These are phyloP conservation scores for Quadroppia sp. DNA, from an alignment of 2,888 invertebrate species.

Conservation along the genomic window DNA sequence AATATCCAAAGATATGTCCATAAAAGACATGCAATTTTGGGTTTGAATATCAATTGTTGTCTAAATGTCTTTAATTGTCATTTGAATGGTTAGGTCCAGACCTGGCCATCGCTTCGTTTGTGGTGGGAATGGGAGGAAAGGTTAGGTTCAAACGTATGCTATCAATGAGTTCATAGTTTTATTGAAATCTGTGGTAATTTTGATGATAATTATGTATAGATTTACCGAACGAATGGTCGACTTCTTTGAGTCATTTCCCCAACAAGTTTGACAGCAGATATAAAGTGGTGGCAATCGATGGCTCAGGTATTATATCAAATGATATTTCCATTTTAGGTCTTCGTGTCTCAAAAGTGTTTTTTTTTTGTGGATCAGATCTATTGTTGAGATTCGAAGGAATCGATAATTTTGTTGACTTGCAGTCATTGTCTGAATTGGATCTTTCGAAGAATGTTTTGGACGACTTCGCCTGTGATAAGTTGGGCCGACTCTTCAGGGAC, in stretches of 20 bases:
- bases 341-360: too few species aligned
- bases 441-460: conserved; percentile 37
- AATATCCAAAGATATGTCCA: conserved; percentile 30
- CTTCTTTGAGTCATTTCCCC: conserved; percentile 59
- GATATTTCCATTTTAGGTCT: too few species aligned
- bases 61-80: not conserved
- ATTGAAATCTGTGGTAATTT: not conserved
- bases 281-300: conserved; percentile 74
- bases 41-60: not conserved
- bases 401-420: conserved; percentile 61
- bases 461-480: conserved; percentile 41
- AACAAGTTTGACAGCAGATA: conserved; percentile 60
- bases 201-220: not conserved
- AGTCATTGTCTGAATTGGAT: conserved; percentile 45
- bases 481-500: conserved; percentile 36
- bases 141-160: conserved; percentile 60
- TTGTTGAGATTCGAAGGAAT: conserved; percentile 75
- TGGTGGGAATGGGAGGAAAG: conserved; percentile 68
- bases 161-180: not conserved
- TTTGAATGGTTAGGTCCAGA: conserved; percentile 57
- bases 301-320: conserved; percentile 56
- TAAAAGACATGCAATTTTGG: conserved; percentile 38
- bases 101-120: conserved; percentile 79
- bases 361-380: conserved; percentile 23
- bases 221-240: conserved; percentile 56